Conservation (phyloP, 2,888 invertebrate species). For the Eristalis pertinax region DNA sequence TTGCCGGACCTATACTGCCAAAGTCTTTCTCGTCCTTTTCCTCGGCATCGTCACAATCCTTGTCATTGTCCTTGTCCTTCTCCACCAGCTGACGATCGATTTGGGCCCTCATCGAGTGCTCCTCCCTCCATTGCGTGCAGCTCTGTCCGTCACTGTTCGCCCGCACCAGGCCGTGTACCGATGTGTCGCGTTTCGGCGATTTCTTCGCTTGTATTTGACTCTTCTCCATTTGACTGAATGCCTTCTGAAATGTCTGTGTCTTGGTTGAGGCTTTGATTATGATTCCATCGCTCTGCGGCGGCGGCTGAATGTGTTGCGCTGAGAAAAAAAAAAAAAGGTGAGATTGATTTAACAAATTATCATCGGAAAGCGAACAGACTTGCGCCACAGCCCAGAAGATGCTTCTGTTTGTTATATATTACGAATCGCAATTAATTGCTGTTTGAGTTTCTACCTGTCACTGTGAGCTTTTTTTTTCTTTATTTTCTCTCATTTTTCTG, state of each 20-base stretch:
- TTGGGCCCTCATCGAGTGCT: constrained; percentile 28
- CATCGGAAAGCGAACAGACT: constrained; percentile 15
- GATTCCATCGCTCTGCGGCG: constrained; percentile 52
- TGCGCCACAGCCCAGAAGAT: constrained; percentile 2
- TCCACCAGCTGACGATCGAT: constrained; percentile 25
- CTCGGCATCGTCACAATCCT: constrained; percentile 40
- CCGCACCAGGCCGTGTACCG: constrained; percentile 24
- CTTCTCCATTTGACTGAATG: constrained; percentile 59
- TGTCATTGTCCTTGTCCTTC: constrained; percentile 29
- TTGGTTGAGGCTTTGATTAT: constrained; percentile 43
- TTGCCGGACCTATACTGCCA: constrained; percentile 67
- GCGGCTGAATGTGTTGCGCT: constrained; percentile 63
- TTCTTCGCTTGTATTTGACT: constrained; percentile 15
- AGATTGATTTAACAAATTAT: constrained; percentile 56
- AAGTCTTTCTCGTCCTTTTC: constrained; percentile 67
- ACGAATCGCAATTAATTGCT: constrained; percentile 17
- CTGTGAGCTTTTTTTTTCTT: neutral
- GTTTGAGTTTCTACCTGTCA: constrained; percentile 5
- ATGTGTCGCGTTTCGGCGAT: constrained; percentile 40
- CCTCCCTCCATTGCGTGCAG: constrained; percentile 50
- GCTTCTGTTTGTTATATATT: constrained; percentile 23
- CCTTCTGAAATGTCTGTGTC: constrained; percentile 46
- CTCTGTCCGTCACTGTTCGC: constrained; percentile 49
- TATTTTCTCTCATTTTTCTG: neutral
- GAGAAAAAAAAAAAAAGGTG: neutral